phyloP scores from a whole-genome alignment of 1,140 invertebrate genomes.

The Brachionus calyciflorus region DNA sequence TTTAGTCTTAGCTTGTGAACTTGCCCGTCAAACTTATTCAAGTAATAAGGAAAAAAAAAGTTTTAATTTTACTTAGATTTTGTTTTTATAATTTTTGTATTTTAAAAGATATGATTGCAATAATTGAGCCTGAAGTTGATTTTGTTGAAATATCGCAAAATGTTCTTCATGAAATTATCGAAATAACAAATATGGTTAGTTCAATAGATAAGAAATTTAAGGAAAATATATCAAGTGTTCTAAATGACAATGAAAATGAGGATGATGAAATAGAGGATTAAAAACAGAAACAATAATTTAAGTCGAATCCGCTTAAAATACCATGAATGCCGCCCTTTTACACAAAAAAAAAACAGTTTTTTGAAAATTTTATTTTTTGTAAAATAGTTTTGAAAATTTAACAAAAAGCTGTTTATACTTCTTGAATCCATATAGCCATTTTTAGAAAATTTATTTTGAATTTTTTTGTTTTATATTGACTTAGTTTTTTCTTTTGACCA shows the following conservation, averaged over 20 bases:
- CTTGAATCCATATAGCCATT: background rate
- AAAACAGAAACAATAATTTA: slow-evolving; percentile 13
- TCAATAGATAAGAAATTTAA: slow-evolving; percentile 22
- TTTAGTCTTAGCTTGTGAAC: slow-evolving; percentile 16
- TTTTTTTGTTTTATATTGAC: no score
- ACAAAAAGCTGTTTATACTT: no score
- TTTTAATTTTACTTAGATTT: background rate
- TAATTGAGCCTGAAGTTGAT: slow-evolving; percentile 17
- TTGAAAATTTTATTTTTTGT: slow-evolving; percentile 3
- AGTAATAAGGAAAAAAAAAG: slow-evolving; percentile 19
- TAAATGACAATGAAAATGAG: slow-evolving; percentile 32
- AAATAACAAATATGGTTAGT: slow-evolving; percentile 28
- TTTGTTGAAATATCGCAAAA: slow-evolving; percentile 16
- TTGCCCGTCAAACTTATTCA: slow-evolving; percentile 9
- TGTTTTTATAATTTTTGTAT: background rate
- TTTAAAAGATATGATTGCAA: slow-evolving; percentile 7
- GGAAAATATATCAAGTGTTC: slow-evolving; percentile 39
- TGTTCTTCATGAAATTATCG: slow-evolving; percentile 2
- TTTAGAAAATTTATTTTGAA: no score
- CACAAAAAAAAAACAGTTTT: background rate
- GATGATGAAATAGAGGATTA: background rate
- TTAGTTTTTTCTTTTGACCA: slow-evolving; percentile 12
- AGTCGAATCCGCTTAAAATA: background rate
- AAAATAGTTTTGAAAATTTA: slow-evolving; percentile 18
- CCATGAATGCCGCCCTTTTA: background rate